These are phyloP conservation scores for Pogonognathellus flavescens DNA, from an alignment of 1,140 invertebrate genomes.

Conservation along the genomic window DNA sequence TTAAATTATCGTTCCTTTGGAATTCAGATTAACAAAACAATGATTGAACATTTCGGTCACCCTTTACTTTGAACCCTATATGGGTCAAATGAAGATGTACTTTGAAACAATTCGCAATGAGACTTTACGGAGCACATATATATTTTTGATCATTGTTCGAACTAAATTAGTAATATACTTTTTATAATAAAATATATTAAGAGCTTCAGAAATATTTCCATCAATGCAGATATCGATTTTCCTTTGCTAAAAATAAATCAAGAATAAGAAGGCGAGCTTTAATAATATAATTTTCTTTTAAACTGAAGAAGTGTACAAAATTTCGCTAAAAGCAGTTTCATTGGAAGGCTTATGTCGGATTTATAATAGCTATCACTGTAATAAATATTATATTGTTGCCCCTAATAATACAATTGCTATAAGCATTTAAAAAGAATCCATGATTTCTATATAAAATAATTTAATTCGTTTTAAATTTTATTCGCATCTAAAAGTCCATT, in stretches of 20 bases:
- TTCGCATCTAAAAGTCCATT: constrained; percentile 11
- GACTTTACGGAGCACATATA: too few species aligned
- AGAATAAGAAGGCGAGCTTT: constrained; percentile 27
- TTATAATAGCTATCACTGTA: constrained; percentile 41
- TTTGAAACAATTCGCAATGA: too few species aligned
- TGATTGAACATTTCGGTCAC: too few species aligned
- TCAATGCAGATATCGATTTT: too few species aligned
- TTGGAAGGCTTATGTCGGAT: constrained; percentile 43
- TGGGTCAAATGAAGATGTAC: too few species aligned
- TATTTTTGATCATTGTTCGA: background rate
- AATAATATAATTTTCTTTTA: constrained; percentile 7
- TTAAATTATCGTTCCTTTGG: too few species aligned
- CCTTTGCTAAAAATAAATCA: constrained; percentile 21
- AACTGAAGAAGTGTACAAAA: constrained; percentile 42
- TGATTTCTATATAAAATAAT: constrained; percentile 14
- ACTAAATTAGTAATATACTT: too few species aligned
- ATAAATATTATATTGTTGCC: background rate
- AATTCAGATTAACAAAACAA: too few species aligned
- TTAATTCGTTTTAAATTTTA: background rate
- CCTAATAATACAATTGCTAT: background rate
- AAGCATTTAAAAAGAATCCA: constrained; percentile 7
- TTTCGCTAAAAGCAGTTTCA: constrained; percentile 26
- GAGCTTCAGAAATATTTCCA: too few species aligned
- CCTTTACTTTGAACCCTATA: too few species aligned
- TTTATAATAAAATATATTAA: too few species aligned